phyloP scores from a whole-genome alignment of 2,888 invertebrate genomes.

The Tetragonisca angustula region DNA sequence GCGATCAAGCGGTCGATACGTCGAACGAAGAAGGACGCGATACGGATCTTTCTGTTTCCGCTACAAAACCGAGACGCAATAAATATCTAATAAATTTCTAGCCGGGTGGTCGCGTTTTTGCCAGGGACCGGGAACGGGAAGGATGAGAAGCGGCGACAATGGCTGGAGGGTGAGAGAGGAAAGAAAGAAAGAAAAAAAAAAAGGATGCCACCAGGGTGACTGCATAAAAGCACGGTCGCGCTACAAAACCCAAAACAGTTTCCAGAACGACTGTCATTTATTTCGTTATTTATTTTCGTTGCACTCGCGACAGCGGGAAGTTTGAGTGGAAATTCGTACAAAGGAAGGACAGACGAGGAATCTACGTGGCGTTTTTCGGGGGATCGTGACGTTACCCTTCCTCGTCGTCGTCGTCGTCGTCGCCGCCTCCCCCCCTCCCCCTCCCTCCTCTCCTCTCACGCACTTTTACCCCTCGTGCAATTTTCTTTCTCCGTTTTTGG shows the following conservation, averaged over 20 bases:
- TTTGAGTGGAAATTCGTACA: neutral
- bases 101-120: constrained; percentile 78
- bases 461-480: constrained; percentile 25
- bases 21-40: constrained; percentile 48
- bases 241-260: constrained; percentile 83
- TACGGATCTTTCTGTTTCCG: constrained; percentile 67
- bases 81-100: constrained; percentile 84
- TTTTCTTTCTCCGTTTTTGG: constrained; percentile 42
- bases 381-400: constrained; percentile 66
- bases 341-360: constrained; percentile 45
- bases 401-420: constrained; percentile 36
- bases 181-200: constrained; percentile 9
- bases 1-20: constrained; percentile 18
- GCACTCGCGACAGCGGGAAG: constrained; percentile 36
- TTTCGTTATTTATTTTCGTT: constrained; percentile 77
- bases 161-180: neutral
- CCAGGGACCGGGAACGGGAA: constrained; percentile 50
- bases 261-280: constrained; percentile 82
- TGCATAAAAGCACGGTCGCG: constrained; percentile 75
- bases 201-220: constrained; percentile 51
- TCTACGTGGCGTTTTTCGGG: constrained; percentile 59
- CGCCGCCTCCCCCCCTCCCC: too few relatives aligned
- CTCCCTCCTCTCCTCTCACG: neutral
- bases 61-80: constrained; percentile 79
- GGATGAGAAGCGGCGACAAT: constrained; percentile 57